Evolutionary conservation across 30 jellyfish, hydroid and myxozoan species (phyloP).

Genomic region (Aurelia coerulea): DNA sequence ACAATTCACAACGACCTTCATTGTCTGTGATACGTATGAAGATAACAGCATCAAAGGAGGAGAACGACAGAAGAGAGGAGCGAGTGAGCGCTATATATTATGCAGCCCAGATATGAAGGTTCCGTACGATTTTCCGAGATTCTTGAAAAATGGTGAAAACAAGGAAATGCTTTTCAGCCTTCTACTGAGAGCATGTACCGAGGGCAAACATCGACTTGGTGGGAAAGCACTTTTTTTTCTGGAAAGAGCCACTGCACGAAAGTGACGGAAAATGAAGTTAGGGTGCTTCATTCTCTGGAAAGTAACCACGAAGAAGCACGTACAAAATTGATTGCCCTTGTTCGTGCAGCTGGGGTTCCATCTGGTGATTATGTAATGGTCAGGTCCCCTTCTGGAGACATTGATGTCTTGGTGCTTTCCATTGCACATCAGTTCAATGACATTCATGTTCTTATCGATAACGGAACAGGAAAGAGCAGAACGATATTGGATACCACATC

Average conservation of each 20-base stretch:
- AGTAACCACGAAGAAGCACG: constrained; percentile 39
- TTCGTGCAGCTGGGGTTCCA: constrained; percentile 15
- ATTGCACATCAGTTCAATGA: not conserved
- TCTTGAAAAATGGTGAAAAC: constrained; percentile 31
- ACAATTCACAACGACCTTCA: not conserved
- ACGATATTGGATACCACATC: constrained; percentile 30
- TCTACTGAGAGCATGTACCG: constrained; percentile 1
- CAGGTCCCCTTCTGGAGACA: constrained; percentile 54
- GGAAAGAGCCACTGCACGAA: constrained; percentile 13
- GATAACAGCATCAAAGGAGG: constrained; percentile 23
- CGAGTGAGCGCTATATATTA: constrained; percentile 38
- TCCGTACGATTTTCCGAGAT: constrained; percentile 23
- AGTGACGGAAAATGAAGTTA: constrained; percentile 22
- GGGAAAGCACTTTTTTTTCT: constrained; percentile 15
- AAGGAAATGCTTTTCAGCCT: constrained; percentile 44
- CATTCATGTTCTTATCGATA: constrained; percentile 22
- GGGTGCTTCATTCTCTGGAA: not conserved
- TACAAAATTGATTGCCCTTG: constrained; percentile 40
- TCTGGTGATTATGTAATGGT: constrained; percentile 48
- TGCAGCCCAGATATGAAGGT: constrained; percentile 32
- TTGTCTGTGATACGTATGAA: constrained; percentile 35
- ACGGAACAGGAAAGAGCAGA: constrained; percentile 37
- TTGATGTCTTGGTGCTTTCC: constrained; percentile 13
- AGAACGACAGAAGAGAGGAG: constrained; percentile 31
- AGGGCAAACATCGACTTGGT: constrained; percentile 8